A percentile compares a stretch with the other conserved stretches of the same genome.
Evolutionary conservation across 1,140 invertebrate species (phyloP).

Genomic region (Cephus cinctus): DNA sequence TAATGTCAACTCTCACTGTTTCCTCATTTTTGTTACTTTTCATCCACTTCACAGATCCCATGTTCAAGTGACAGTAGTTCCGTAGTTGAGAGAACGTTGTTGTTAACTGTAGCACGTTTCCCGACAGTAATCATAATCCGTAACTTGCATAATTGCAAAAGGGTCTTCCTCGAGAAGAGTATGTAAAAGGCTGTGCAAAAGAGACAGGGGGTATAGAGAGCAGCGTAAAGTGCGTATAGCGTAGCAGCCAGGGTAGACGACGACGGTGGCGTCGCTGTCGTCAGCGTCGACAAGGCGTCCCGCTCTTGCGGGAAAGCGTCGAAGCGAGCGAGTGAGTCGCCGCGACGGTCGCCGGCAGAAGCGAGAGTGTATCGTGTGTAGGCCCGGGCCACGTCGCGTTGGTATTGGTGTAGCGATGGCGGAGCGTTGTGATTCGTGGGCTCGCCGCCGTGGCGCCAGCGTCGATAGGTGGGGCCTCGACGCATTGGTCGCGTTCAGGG

Average conservation of each 20-base stretch:
- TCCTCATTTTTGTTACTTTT: no score
- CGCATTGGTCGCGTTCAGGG: conserved; percentile 38
- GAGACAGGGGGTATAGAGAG: background rate
- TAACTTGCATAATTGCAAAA: no score
- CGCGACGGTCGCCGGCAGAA: background rate
- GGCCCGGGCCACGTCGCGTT: no score
- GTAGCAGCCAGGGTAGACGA: background rate
- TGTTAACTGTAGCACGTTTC: no score
- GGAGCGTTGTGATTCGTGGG: conserved; percentile 12
- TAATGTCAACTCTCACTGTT: no score
- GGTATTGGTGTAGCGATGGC: conserved; percentile 26
- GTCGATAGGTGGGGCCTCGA: conserved; percentile 27
- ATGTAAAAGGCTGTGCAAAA: background rate
- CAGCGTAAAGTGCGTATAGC: background rate
- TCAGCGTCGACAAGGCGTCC: background rate
- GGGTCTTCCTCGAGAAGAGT: background rate
- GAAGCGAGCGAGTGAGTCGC: background rate
- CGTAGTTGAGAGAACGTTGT: no score
- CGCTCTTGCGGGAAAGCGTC: background rate
- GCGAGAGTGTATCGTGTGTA: no score
- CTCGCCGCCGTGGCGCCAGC: conserved; percentile 15
- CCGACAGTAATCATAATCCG: no score
- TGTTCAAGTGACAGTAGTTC: no score
- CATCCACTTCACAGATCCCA: no score
- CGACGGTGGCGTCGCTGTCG: background rate